Conservation (phyloP, 2,797 vertebrate genomes). For the Heteromormyrus szaboi region DNA sequence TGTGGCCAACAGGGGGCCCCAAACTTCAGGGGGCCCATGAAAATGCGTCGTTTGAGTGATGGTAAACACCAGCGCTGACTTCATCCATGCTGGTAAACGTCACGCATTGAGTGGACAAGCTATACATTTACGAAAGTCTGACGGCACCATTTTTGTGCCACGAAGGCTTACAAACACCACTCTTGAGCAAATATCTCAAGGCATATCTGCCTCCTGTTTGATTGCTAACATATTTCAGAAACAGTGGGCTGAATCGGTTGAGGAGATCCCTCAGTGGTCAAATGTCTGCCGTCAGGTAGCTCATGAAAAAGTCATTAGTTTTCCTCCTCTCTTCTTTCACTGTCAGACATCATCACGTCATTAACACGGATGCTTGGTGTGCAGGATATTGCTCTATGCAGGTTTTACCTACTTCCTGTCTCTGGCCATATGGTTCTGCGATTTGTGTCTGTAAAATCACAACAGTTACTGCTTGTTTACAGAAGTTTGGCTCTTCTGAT, state of each 20-base stretch:
- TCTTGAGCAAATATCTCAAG: not conserved
- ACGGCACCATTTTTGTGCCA: not conserved
- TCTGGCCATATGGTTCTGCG: slow-evolving; percentile 82
- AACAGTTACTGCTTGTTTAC: slow-evolving; percentile 74
- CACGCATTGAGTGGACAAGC: not conserved
- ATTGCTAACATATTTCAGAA: slow-evolving; percentile 2
- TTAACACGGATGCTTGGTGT: slow-evolving; percentile 59
- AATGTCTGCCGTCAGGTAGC: slow-evolving; percentile 56
- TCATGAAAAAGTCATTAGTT: slow-evolving; percentile 70
- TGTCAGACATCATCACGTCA: slow-evolving; percentile 72
- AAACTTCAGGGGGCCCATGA: not conserved
- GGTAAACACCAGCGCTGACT: not conserved
- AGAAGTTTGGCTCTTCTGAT: slow-evolving; percentile 77
- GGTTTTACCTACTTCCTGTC: slow-evolving; percentile 75
- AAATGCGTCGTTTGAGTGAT: not conserved
- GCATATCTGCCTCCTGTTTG: slow-evolving; percentile 27
- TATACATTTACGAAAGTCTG: not conserved
- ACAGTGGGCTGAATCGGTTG: slow-evolving; percentile 37
- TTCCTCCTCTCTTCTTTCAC: slow-evolving; percentile 57
- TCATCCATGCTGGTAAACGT: not conserved
- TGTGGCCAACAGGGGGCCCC: not conserved
- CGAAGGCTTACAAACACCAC: not conserved
- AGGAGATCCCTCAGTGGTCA: slow-evolving; percentile 52
- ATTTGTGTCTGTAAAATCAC: slow-evolving; percentile 82
- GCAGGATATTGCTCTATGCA: slow-evolving; percentile 62